phyloP scores from a whole-genome alignment of 2,888 invertebrate genomes.

The Melieria omissa region DNA sequence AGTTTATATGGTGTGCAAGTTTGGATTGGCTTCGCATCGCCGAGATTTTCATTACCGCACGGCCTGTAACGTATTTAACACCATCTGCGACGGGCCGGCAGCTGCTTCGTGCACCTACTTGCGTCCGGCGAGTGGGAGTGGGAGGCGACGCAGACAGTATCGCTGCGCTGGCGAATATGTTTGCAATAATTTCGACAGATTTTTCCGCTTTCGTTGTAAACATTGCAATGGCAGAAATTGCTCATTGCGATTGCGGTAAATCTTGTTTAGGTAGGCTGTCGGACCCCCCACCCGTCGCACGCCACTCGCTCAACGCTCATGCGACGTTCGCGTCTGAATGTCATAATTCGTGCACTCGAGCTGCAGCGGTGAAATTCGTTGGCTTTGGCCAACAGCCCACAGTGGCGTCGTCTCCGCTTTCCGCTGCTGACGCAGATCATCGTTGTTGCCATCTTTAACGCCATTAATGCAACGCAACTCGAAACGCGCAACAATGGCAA shows the following conservation, averaged over 20 bases:
- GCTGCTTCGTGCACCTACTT: neutral
- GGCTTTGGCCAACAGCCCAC: too few species aligned
- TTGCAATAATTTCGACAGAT: constrained; percentile 2
- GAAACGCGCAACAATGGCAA: neutral
- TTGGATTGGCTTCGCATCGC: neutral
- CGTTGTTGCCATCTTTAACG: constrained; percentile 29
- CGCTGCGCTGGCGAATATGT: neutral
- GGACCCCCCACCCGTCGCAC: neutral
- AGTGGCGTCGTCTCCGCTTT: neutral
- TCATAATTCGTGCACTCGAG: constrained; percentile 13
- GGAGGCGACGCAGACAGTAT: neutral
- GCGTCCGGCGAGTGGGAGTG: neutral
- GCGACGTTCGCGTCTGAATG: neutral
- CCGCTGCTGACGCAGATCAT: constrained; percentile 22
- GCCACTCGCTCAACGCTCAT: too few species aligned
- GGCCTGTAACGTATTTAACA: constrained; percentile 28
- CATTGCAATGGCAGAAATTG: neutral
- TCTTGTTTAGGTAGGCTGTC: neutral
- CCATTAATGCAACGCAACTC: constrained; percentile 34
- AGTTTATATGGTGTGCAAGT: neutral
- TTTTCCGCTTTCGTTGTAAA: neutral
- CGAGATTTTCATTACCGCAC: constrained; percentile 29
- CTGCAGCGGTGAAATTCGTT: neutral
- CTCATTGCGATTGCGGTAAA: neutral
- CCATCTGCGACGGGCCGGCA: constrained; percentile 13